Evolutionary conservation across 2,113 vertebrate genomes (phyloP).

Genomic region (Typhlomys cinereus): DNA sequence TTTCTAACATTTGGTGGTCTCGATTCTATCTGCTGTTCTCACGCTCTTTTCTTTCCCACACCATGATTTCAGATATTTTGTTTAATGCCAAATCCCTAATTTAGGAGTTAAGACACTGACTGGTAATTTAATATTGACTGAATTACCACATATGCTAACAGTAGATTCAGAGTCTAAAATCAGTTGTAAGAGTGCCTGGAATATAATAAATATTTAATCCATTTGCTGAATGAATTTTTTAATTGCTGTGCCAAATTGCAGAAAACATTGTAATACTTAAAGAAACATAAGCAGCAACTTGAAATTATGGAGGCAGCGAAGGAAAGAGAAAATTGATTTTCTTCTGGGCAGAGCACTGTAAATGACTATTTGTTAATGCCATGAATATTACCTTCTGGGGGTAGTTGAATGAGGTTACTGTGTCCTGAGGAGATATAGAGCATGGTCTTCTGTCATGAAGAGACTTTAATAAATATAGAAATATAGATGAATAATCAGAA

Average conservation of each 20-base stretch:
- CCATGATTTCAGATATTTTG: slow-evolving; percentile 11
- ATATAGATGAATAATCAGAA: slow-evolving; percentile 38
- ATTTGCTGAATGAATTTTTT: slow-evolving; percentile 58
- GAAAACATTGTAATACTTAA: slow-evolving; percentile 19
- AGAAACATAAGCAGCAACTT: slow-evolving; percentile 37
- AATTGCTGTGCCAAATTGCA: slow-evolving; percentile 8
- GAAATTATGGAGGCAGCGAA: slow-evolving; percentile 30
- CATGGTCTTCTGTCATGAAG: slow-evolving; percentile 87
- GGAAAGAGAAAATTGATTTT: slow-evolving; percentile 40
- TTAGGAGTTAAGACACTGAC: neutral
- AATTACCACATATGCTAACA: slow-evolving; percentile 6
- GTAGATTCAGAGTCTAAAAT: neutral
- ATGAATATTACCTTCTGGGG: slow-evolving; percentile 88
- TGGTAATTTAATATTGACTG: slow-evolving; percentile 12
- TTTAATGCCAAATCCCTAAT: neutral
- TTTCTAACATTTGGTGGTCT: slow-evolving; percentile 34
- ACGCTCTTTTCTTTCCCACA: slow-evolving; percentile 16
- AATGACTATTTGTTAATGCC: neutral
- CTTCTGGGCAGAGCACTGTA: neutral
- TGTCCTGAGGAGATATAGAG: slow-evolving; percentile 85
- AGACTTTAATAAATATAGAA: slow-evolving; percentile 84
- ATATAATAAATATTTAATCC: neutral
- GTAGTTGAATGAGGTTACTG: slow-evolving; percentile 87
- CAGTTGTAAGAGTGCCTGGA: slow-evolving; percentile 6
- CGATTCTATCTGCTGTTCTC: neutral